Evolutionary conservation across 2,113 vertebrate species (phyloP).

Genomic region (Prietella phreatophila): DNA sequence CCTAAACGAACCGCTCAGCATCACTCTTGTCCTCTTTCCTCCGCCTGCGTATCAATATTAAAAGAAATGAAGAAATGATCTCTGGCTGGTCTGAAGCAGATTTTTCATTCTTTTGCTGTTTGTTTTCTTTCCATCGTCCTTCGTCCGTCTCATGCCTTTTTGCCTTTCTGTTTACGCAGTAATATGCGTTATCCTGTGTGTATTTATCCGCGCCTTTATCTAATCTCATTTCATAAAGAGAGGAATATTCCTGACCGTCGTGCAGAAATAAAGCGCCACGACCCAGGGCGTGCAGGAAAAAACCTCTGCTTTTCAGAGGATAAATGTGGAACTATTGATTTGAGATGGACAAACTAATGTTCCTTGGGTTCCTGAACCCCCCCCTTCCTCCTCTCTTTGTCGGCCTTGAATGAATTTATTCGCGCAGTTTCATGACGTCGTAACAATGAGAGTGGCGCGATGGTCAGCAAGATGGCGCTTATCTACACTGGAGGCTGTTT

Average conservation of each 20-base stretch:
- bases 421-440: slow-evolving; percentile 49
- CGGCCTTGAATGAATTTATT: background rate
- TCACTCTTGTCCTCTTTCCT: slow-evolving; percentile 27
- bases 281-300: slow-evolving; percentile 63
- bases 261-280: slow-evolving; percentile 74
- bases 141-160: background rate
- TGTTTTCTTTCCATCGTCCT: background rate
- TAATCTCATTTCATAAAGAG: slow-evolving; percentile 68
- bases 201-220: slow-evolving; percentile 53
- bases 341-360: slow-evolving; percentile 59
- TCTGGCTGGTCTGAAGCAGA: slow-evolving; percentile 3
- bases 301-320: slow-evolving; percentile 52
- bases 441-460: background rate
- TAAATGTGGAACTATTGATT: slow-evolving; percentile 68
- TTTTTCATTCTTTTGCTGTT: background rate
- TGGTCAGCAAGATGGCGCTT: background rate
- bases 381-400: no score
- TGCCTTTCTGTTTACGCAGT: slow-evolving; percentile 42
- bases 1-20: slow-evolving; percentile 9
- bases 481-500: background rate
- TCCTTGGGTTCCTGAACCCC: slow-evolving; percentile 44
- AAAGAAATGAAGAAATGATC: slow-evolving; percentile 5
- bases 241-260: slow-evolving; percentile 67
- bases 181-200: slow-evolving; percentile 51
- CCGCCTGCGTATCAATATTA: slow-evolving; percentile 22